Base-by-base conservation (phyloP, 2,113 vertebrate species). In the Bagarius yarrelli region DNA sequence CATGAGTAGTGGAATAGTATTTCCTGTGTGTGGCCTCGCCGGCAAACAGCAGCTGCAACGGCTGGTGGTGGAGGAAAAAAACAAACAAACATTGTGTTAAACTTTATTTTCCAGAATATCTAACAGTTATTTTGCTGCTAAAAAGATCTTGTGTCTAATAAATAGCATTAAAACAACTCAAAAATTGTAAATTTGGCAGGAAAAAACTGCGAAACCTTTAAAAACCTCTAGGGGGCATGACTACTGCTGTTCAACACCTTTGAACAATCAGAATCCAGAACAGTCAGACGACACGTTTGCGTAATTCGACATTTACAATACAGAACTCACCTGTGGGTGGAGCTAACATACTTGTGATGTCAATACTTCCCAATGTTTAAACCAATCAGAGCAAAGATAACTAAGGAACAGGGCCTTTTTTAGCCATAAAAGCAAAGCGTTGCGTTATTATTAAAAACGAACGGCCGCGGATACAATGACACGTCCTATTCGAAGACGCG, bases 1-100 rank as follows among this genome's bases (percentile, higher is more conserved):
- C 98, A 77, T 99, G 98, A 88, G 97, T 97, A 27, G 98, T 99
- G 92, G 98, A 99, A 92, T 99, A 99, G 92, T 97, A 99, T 89
- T 99, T 98, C 90, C 98, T 95, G 91, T 99, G 96, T 44, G 98
- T 99, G 88, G 98, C 96, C 91, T 99, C 98, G 25, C 98, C 98
- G 0, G 97, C 97, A 83, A 99, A 99, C 93, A 99, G 94, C 93
- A 99, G 95, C 95, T 99, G 98, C 91, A 98, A 93, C 56, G 95
- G 95, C 98, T 99, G 91, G 52, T 76, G 87, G 36, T 61, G 69
- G 59, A 40, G 55, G 59, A 25, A 60, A 55, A 14, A 61, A 34
- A 18, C 15, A 61, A 34, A 59, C 40, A 55, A 34, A 73, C 40
- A 50, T 2, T 3, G 40, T 18, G 1, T 69, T 44, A 69, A 15